Percentiles rank a stretch among this genome's conserved stretches.
phyloP scores from a whole-genome alignment of 64 coral and sea anemone species.

The Astreopora myriophthalma region DNA sequence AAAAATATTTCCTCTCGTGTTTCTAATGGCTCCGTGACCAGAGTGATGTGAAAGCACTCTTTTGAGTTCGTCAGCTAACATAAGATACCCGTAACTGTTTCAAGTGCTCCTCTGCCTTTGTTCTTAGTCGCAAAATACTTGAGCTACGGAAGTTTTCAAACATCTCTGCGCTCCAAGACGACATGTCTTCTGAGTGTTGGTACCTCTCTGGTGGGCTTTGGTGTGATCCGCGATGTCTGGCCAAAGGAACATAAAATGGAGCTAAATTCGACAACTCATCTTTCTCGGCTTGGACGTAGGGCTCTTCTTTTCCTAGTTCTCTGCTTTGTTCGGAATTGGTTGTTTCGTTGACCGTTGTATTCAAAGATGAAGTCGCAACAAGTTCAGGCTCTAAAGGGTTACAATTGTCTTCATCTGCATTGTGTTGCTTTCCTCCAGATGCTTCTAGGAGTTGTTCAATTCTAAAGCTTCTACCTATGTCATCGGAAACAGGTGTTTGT shows the following conservation, averaged over 20 bases:
- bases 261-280: not conserved
- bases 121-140: constrained; percentile 83
- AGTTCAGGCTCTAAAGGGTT: not conserved
- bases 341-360: not conserved
- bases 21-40: too few relatives aligned
- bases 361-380: not conserved
- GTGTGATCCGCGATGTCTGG: not conserved
- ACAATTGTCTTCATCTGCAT: not conserved
- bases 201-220: not conserved
- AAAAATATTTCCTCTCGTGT: not conserved
- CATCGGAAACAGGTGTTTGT: not conserved
- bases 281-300: not conserved
- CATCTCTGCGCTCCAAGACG: not conserved
- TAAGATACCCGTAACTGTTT: constrained; percentile 57
- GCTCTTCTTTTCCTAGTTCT: not conserved
- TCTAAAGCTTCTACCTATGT: not conserved
- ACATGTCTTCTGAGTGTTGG: not conserved
- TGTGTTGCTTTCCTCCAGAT: not conserved
- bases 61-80: not conserved
- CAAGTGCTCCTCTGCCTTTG: constrained; percentile 78
- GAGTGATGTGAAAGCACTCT: not conserved
- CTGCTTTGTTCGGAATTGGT: not conserved
- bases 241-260: constrained; percentile 35
- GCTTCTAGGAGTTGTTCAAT: not conserved
- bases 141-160: constrained; percentile 90